Conservation (phyloP, 2,113 vertebrate genomes). For the Cavia porcellus region DNA sequence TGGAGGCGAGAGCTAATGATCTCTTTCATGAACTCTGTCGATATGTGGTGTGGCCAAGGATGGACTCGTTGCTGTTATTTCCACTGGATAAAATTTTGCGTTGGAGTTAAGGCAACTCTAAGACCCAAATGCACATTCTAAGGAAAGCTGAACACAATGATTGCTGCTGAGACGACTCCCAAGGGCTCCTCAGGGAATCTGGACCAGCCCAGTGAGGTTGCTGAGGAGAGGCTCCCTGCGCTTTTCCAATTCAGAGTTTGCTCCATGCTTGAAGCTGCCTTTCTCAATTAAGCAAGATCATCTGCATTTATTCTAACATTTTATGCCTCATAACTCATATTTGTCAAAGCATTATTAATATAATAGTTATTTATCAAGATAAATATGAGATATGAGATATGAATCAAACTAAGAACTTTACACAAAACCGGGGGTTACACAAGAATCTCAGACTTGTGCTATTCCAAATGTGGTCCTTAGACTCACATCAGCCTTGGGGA, state of each 20-base stretch:
- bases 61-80: not conserved
- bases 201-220: not conserved
- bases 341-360: slow-evolving; percentile 31
- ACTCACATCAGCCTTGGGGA: not conserved
- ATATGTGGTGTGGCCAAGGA: not conserved
- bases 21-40: not conserved
- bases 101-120: not conserved
- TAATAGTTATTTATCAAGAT: slow-evolving; percentile 15
- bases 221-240: not conserved
- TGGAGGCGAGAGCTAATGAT: not conserved
- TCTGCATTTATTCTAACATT: slow-evolving; percentile 7
- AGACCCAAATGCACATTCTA: not conserved
- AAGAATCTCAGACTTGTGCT: not conserved
- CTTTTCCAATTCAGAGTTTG: slow-evolving; percentile 29
- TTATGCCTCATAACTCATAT: not conserved
- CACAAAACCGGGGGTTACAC: not conserved
- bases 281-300: slow-evolving; percentile 3
- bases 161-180: not conserved
- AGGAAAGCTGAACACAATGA: not conserved
- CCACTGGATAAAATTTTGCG: slow-evolving; percentile 12
- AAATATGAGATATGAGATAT: not conserved
- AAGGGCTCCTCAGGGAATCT: not conserved
- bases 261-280: not conserved
- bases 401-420: slow-evolving; percentile 1
- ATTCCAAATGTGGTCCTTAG: not conserved